phyloP scores from a whole-genome alignment of 2,797 vertebrate genomes.

The Sebastes oblongus region DNA sequence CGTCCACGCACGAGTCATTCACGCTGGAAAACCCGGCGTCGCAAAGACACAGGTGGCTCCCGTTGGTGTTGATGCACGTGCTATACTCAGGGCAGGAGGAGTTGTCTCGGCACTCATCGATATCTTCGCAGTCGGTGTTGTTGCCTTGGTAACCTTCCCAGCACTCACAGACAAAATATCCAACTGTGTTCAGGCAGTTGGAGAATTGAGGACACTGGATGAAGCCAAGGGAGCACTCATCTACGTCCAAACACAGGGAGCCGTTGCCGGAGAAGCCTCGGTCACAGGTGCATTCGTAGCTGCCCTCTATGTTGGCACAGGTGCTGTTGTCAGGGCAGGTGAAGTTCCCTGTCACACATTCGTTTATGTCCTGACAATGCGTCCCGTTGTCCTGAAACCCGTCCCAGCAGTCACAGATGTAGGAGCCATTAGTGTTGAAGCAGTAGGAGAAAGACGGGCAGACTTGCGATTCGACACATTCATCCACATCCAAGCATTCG shows the following conservation, averaged over 20 bases:
- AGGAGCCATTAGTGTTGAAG: constrained; percentile 83
- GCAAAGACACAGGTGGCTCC: constrained; percentile 79
- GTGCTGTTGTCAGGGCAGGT: constrained; percentile 77
- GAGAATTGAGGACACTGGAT: constrained; percentile 77
- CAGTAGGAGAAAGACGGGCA: constrained; percentile 80
- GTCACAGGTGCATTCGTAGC: constrained; percentile 80
- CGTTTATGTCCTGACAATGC: constrained; percentile 81
- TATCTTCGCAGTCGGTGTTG: constrained; percentile 74
- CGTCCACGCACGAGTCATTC: constrained; percentile 74
- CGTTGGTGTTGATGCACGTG: constrained; percentile 79
- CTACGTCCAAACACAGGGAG: constrained; percentile 74
- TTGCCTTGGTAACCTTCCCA: constrained; percentile 79
- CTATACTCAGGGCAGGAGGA: constrained; percentile 78
- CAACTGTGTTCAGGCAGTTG: constrained; percentile 78
- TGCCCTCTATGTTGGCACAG: constrained; percentile 79
- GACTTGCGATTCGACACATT: constrained; percentile 65
- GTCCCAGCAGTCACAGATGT: constrained; percentile 79
- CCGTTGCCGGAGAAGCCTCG: constrained; percentile 75
- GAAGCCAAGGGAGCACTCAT: constrained; percentile 67
- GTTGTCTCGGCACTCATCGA: constrained; percentile 80
- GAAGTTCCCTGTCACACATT: constrained; percentile 77
- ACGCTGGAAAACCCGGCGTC: constrained; percentile 72
- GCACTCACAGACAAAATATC: constrained; percentile 80
- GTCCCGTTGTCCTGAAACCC: constrained; percentile 80
- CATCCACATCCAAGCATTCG: constrained; percentile 81